Conservation (phyloP, 2,888 invertebrate species). For the Drosophila pegasa region DNA sequence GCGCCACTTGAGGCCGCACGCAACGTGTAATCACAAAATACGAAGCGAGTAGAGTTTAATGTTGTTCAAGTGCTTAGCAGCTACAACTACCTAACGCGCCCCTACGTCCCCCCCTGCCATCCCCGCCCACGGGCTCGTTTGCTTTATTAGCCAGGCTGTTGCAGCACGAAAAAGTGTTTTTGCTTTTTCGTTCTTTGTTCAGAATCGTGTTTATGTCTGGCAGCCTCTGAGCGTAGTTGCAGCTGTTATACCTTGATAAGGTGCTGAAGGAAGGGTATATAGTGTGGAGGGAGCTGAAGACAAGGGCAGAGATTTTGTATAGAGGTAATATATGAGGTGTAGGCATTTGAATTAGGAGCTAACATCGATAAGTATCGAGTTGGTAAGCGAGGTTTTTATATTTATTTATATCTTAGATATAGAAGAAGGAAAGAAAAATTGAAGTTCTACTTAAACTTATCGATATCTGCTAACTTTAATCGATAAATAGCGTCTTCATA, state of each 20-base stretch:
- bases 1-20: conserved; percentile 63
- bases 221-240: conserved; percentile 28
- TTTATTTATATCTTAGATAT: no score
- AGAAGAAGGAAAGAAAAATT: no score
- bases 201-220: conserved; percentile 46
- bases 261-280: not conserved
- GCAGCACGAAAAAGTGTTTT: conserved; percentile 24
- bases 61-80: conserved; percentile 64
- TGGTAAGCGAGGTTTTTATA: no score
- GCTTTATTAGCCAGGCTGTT: conserved; percentile 47
- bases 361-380: not conserved
- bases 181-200: conserved; percentile 7
- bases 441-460: no score
- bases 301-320: not conserved
- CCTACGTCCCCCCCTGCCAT: not conserved
- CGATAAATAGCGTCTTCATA: no score
- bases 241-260: conserved; percentile 1
- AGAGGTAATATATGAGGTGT: not conserved
- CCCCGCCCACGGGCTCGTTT: conserved; percentile 10
- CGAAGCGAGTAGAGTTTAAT: conserved; percentile 71
- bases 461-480: no score
- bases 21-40: conserved; percentile 70
- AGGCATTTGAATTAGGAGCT: not conserved
- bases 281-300: not conserved
- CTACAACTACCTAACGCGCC: not conserved